phyloP scores from a whole-genome alignment of 2,888 invertebrate genomes.

The Netelia fuscicornis region DNA sequence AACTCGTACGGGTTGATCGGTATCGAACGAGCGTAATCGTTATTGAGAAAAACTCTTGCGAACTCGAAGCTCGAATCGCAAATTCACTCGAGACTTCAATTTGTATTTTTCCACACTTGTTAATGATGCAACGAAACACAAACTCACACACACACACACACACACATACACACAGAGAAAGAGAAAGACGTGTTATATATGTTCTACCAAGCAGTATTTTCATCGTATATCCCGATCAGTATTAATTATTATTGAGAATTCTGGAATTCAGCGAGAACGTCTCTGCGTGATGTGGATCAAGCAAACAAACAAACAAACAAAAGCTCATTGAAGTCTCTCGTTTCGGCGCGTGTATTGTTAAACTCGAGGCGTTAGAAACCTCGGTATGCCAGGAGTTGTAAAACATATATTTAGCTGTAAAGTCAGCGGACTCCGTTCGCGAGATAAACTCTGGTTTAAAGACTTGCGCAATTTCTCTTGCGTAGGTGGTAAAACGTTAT shows the following conservation, averaged over 20 bases:
- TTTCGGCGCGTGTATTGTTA: not conserved
- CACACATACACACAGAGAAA: not conserved
- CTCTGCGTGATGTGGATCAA: slow-evolving; percentile 12
- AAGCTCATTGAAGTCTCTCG: slow-evolving; percentile 22
- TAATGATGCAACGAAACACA: not conserved
- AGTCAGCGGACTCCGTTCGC: not conserved
- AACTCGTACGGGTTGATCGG: too few species aligned
- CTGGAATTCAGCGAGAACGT: slow-evolving; percentile 45
- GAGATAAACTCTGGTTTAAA: not conserved
- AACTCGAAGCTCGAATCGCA: not conserved
- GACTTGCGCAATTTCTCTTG: slow-evolving; percentile 52
- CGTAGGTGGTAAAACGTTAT: slow-evolving; percentile 48
- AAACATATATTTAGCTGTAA: too few species aligned
- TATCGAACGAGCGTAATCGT: too few species aligned
- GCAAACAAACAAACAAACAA: not conserved
- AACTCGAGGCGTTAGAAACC: not conserved
- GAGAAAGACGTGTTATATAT: slow-evolving; percentile 42
- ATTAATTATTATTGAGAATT: slow-evolving; percentile 64
- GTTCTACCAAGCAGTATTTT: slow-evolving; percentile 66
- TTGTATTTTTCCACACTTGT: slow-evolving; percentile 2
- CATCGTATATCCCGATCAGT: slow-evolving; percentile 63
- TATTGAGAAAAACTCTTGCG: not conserved
- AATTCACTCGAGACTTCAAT: slow-evolving; percentile 18
- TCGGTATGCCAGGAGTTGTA: too few species aligned
- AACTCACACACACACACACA: not conserved